phyloP scores from a whole-genome alignment of 2,888 invertebrate species.

The Baronia brevicornis region DNA sequence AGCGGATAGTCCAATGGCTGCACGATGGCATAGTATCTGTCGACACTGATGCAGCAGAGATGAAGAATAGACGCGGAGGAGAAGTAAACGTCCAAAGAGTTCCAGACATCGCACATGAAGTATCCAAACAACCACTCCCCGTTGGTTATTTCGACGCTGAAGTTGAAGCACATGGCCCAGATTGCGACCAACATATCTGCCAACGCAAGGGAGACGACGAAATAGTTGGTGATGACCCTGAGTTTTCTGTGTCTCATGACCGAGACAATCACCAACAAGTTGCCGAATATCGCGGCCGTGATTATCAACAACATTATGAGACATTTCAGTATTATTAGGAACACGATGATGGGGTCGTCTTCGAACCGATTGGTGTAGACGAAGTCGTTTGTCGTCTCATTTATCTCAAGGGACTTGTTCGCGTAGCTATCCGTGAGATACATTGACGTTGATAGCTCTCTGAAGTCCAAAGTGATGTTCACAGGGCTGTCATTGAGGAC shows the following conservation, averaged over 20 bases:
- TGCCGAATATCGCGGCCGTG: conserved; percentile 91
- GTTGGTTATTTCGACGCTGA: conserved; percentile 89
- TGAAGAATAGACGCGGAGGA: conserved; percentile 95
- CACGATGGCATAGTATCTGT: conserved; percentile 93
- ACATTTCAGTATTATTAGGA: conserved; percentile 80
- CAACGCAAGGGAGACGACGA: conserved; percentile 94
- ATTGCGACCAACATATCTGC: conserved; percentile 96
- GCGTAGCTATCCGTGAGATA: conserved; percentile 58
- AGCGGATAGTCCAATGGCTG: conserved; percentile 94
- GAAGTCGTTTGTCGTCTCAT: conserved; percentile 49
- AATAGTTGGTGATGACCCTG: conserved; percentile 93
- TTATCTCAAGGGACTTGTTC: conserved; percentile 48
- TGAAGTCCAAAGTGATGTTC: conserved; percentile 52
- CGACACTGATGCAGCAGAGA: conserved; percentile 93
- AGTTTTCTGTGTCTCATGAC: conserved; percentile 80
- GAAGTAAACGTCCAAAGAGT: conserved; percentile 96
- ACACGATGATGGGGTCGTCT: conserved; percentile 70
- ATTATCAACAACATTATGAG: conserved; percentile 93
- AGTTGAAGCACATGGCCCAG: conserved; percentile 96
- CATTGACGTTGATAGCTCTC: conserved; percentile 61
- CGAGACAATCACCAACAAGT: conserved; percentile 91
- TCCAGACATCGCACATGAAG: conserved; percentile 97
- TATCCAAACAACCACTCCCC: conserved; percentile 92
- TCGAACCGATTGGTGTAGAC: conserved; percentile 54
- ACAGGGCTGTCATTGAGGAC: conserved; percentile 37